Evolutionary conservation across 1,140 invertebrate species (phyloP).

Genomic region (Oryctes rhinoceros): DNA sequence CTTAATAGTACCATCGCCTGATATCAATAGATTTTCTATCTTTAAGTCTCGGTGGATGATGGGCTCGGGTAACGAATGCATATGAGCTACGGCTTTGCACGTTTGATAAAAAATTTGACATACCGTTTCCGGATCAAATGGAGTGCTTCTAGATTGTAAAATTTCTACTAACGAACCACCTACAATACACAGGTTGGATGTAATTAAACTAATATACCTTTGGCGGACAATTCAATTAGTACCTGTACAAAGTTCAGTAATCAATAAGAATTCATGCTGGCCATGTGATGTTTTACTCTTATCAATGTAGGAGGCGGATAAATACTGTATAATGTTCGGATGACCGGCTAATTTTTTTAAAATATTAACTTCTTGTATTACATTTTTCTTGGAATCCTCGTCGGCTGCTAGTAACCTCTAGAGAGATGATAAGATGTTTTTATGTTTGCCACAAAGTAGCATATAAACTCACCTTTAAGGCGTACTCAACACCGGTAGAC

Average conservation of each 20-base stretch:
- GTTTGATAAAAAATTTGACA: conserved; percentile 92
- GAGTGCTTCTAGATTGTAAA: conserved; percentile 70
- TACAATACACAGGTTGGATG: conserved; percentile 43
- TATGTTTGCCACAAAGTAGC: conserved; percentile 32
- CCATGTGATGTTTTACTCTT: conserved; percentile 73
- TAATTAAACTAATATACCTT: neutral
- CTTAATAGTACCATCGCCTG: conserved; percentile 85
- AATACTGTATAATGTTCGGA: conserved; percentile 82
- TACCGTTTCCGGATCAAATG: conserved; percentile 79
- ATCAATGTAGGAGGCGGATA: conserved; percentile 78
- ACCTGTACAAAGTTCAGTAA: conserved; percentile 58
- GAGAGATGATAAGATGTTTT: conserved; percentile 47
- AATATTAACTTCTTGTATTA: conserved; percentile 81
- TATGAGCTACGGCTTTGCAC: conserved; percentile 87
- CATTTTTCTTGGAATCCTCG: conserved; percentile 78
- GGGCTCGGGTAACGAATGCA: conserved; percentile 89
- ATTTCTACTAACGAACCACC: conserved; percentile 85
- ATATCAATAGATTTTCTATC: conserved; percentile 77
- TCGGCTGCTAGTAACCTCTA: conserved; percentile 80
- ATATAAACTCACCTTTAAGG: conserved; percentile 74
- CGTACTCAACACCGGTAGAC: conserved; percentile 86
- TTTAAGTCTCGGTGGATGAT: conserved; percentile 95
- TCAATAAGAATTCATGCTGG: conserved; percentile 57
- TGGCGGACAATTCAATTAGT: conserved; percentile 9
- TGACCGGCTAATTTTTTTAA: conserved; percentile 81